Evolutionary conservation across 2,888 invertebrate genomes (phyloP), one percentile per base, ranked within the genome.

Genomic region (Mellilla xanthometata): DNA sequence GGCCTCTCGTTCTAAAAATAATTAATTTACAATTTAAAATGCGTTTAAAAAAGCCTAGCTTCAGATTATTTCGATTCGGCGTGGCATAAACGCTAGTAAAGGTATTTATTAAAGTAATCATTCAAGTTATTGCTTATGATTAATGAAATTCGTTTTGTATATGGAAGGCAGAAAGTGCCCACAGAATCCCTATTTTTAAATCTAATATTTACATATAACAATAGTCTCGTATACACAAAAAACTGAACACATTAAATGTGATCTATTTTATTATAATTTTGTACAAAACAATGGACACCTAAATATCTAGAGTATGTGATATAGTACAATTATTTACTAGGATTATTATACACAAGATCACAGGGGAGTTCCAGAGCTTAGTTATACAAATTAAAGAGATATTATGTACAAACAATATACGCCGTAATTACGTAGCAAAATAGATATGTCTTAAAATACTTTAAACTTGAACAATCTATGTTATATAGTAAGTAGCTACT

Each of bases 291-390:
- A 19, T 39, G 13, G 28, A 33, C 41, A 46, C 29, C 23, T 38
- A 24, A 4, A 8, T n/a, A 24, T 27, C 29, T 24, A 40, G 29
- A 31, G 13, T 24, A 33, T 3, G 3, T 33, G 34, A 24, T 19
- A 8, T n/a, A n/a, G n/a, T 40, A 27, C 23, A 12, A 41, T 12
- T 32, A 30, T 15, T 28, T 40, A 54, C 62, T 69, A 74, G 53
- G 53, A 74, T 28, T 76, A 80, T 24, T 68, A 71, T 68, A 79
- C 72, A 83, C 74, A 80, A 75, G 83, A 88, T 89, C 89, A 89
- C 89, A 89, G 89, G 80, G 81, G 83, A 87, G 89, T 88, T 89
- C 89, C 87, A 88, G 82, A 87, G 86, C 83, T 79, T 77, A 73
- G 1, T 19, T 5, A 5, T 5, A 6, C 4, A 5, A 19, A 19